Evolutionary conservation across 2,888 invertebrate species (phyloP).

Genomic region (Cryptus viduatorius): DNA sequence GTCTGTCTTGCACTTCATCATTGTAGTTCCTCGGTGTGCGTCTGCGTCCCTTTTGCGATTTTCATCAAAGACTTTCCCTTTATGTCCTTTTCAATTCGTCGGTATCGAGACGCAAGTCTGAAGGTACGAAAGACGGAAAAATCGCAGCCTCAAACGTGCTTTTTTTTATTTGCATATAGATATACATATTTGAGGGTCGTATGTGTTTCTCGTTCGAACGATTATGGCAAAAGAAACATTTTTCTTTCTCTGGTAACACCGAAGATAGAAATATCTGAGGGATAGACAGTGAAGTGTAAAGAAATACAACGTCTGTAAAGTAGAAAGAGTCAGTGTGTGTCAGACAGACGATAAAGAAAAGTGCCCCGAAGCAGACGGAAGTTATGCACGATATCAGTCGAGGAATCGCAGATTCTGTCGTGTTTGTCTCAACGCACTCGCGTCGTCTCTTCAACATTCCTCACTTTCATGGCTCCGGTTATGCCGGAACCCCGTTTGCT

Average conservation of each 20-base stretch:
- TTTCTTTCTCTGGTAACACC: background rate
- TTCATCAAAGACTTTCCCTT: conserved; percentile 43
- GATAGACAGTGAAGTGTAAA: background rate
- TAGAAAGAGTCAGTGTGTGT: conserved; percentile 22
- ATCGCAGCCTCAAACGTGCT: conserved; percentile 11
- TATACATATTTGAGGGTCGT: background rate
- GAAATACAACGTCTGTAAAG: conserved; percentile 3
- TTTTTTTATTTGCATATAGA: conserved; percentile 14
- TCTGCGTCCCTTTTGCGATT: conserved; percentile 16
- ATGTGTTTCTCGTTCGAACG: conserved; percentile 11
- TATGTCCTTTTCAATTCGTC: conserved; percentile 44
- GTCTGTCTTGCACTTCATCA: conserved; percentile 32
- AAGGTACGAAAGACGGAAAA: conserved; percentile 17
- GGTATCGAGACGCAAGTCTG: conserved; percentile 20
- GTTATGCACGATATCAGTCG: background rate
- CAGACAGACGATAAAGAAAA: conserved; percentile 10
- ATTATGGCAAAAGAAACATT: conserved; percentile 28
- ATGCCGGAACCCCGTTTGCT: background rate
- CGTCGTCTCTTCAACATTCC: background rate
- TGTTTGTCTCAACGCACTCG: conserved; percentile 5
- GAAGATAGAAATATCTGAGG: conserved; percentile 4
- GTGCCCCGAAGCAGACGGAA: conserved; percentile 8
- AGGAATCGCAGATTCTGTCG: conserved; percentile 4
- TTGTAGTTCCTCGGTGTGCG: conserved; percentile 15
- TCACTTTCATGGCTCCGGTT: conserved; percentile 1